A percentile compares a stretch with the other conserved stretches of the same genome.
Evolutionary conservation across 2,113 vertebrate genomes (phyloP).

Genomic region (Verasper variegatus): DNA sequence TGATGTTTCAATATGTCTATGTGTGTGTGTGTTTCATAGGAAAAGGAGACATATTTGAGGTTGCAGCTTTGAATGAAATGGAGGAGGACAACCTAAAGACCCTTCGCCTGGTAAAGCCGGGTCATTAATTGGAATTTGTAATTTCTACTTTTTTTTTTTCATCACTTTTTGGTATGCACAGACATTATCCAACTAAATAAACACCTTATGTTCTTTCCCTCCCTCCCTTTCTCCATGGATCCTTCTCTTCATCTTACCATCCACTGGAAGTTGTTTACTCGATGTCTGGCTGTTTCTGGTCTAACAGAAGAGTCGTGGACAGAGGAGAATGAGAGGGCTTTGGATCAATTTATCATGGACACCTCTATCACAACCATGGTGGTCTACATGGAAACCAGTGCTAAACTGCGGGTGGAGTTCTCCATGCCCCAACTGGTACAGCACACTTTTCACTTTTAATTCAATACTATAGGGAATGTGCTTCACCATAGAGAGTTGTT

Average conservation of each 20-base stretch:
- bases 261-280: slow-evolving; percentile 63
- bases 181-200: slow-evolving; percentile 3
- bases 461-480: not conserved
- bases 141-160: not conserved
- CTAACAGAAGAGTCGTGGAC: slow-evolving; percentile 81
- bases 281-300: slow-evolving; percentile 68
- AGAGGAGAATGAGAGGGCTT: slow-evolving; percentile 60
- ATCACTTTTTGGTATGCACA: not conserved
- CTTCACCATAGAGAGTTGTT: not conserved
- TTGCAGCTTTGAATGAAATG: not conserved
- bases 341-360: slow-evolving; percentile 83
- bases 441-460: not conserved
- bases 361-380: slow-evolving; percentile 71
- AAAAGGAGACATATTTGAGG: not conserved
- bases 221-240: not conserved
- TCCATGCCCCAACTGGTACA: slow-evolving; percentile 81
- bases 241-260: not conserved
- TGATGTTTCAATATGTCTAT: not conserved
- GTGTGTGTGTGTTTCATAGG: not conserved
- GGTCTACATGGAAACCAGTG: slow-evolving; percentile 48
- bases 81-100: slow-evolving; percentile 18
- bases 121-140: not conserved
- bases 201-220: not conserved
- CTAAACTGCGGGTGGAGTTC: slow-evolving; percentile 71
- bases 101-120: slow-evolving; percentile 49